Conservation (phyloP, 2,888 invertebrate genomes). For the Protophormia terraenovae region DNA sequence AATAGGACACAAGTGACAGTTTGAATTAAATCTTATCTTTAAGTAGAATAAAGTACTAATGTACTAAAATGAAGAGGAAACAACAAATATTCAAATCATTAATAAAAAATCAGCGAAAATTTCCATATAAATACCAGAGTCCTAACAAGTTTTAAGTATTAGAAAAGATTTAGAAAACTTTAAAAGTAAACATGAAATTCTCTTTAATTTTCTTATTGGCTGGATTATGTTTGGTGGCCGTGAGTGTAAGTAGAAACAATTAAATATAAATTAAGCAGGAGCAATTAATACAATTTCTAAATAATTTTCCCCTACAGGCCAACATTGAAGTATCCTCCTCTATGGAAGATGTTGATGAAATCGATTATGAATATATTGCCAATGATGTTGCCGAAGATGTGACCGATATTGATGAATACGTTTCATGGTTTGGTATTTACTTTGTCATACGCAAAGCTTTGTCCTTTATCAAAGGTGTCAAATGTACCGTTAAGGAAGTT, state of each 20-base stretch:
- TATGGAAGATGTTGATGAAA: slow-evolving; percentile 20
- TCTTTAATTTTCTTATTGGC: slow-evolving; percentile 41
- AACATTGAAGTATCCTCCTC: background rate
- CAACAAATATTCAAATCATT: background rate
- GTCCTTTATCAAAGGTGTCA: slow-evolving; percentile 45
- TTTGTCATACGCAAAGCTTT: slow-evolving; percentile 28
- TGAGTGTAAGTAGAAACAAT: slow-evolving; percentile 21
- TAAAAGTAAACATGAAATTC: slow-evolving; percentile 51
- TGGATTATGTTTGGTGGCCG: slow-evolving; percentile 41
- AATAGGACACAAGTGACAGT: background rate
- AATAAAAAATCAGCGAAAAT: background rate
- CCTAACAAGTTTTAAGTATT: too few species aligned
- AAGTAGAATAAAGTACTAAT: background rate
- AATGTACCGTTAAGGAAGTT: slow-evolving; percentile 41
- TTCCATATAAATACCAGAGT: background rate
- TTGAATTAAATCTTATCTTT: background rate
- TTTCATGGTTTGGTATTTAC: background rate
- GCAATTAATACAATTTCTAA: background rate
- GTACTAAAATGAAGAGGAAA: background rate
- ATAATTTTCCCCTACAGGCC: background rate
- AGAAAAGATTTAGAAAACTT: too few species aligned
- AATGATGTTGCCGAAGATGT: slow-evolving; percentile 15
- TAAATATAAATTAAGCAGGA: background rate
- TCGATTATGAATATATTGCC: background rate
- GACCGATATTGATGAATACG: background rate